Base-by-base conservation (phyloP, 2,888 invertebrate genomes). In the Esperia sulphurella region DNA sequence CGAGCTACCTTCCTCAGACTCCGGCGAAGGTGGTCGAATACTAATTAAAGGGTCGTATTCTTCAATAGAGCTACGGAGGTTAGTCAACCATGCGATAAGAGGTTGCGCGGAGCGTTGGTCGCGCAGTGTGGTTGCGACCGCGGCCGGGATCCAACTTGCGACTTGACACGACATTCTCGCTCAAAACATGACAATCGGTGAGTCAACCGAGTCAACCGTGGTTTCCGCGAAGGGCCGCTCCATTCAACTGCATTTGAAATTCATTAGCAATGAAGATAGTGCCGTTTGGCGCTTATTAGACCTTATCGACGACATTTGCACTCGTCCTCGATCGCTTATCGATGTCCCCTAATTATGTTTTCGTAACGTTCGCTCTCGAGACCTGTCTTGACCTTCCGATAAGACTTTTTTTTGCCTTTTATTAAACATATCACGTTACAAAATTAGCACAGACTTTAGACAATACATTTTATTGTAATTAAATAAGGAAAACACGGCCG, bases 141-240 rank as follows among this genome's bases (percentile, higher is more conserved):
- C 87, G 83, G 72, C 77, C 79, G 90, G 90, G 69, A 89, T 79
- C 87, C 88, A 89, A 88, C 87, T 88, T 76, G 81, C 76, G 66
- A 81, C 75, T 68, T 83, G 85, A 71, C 84, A 83, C 81, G 85
- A 82, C 62, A 59, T 76, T 72, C 64, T 61, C 63, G 58, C 57
- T 58, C 70, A 68, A 68, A 68, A 60, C 69, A 63, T 77, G 87
- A 86, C 85, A 88, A 86, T 87, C 88, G 85, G 85, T 84, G 81
- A 79, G 75, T 89, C 87, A 89, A 64, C 87, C 68, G 71, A 71
- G 21, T 21, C 21, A 21, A 21, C 21, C 21, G 21, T 21, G 21
- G 69, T 75, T 86, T 85, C 86, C 84, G 71, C 82, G 86, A 83
- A 85, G 71, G 78, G 71, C 68, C 75, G 65, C 59, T 62, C 35